phyloP scores from a whole-genome alignment of 2,797 vertebrate genomes.

The Rhincodon typus region DNA sequence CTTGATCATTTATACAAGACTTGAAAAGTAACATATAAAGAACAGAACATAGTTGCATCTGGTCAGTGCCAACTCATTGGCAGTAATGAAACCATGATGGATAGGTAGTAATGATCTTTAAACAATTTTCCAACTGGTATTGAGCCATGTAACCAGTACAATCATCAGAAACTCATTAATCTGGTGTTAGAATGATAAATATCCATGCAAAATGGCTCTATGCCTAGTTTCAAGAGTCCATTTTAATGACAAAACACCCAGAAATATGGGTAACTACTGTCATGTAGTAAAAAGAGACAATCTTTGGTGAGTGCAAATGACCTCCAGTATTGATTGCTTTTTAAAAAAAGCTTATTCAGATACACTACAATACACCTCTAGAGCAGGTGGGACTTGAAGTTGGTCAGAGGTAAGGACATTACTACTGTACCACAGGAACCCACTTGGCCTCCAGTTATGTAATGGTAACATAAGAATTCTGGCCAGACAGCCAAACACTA shows the following conservation, averaged over 20 bases:
- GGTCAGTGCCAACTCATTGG: conserved; percentile 1
- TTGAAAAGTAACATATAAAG: not conserved
- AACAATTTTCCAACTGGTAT: not conserved
- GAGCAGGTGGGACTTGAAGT: no score
- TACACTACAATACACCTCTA: no score
- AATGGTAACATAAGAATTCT: not conserved
- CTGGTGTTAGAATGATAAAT: not conserved
- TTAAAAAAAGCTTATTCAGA: no score
- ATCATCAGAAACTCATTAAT: not conserved
- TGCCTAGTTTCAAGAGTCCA: not conserved
- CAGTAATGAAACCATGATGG: not conserved
- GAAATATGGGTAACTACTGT: not conserved
- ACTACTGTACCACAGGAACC: no score
- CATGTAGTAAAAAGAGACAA: no score
- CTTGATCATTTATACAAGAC: not conserved
- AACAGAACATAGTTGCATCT: not conserved
- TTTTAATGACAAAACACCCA: not conserved
- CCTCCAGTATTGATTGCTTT: not conserved
- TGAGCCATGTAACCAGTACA: not conserved
- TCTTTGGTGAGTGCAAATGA: not conserved
- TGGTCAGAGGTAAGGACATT: no score
- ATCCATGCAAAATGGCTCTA: not conserved
- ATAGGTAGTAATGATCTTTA: not conserved
- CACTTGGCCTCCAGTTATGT: not conserved
- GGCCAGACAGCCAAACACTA: no score